Evolutionary conservation across 1,140 invertebrate species (phyloP), one percentile per base, ranked within the genome.

Genomic region (Drosophila funebris): DNA sequence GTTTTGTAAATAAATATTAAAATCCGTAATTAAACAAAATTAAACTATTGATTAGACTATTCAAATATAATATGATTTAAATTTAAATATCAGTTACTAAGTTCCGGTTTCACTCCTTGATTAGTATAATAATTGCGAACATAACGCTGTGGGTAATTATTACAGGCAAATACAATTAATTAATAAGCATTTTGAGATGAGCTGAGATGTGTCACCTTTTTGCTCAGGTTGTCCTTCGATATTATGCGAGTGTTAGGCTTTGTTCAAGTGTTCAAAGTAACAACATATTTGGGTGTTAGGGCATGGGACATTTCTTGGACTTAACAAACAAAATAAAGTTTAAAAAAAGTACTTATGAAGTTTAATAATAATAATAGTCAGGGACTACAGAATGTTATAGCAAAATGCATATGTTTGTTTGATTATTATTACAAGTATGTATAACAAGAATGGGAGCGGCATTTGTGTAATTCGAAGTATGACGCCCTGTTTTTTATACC

Each of bases 121-220:
- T 72, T 43, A 60, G 62, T 53, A 37, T 46, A 22, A 18, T 20
- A 33, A 36, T 16, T 8, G 52, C 29, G 6, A 70, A 31, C 67
- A 58, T 27, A 67, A 33, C 2, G 33, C 27, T 64, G 50, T 39
- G 27, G 57, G 58, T 78, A 53, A 53, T 78, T 76, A 78, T 67
- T 60, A 68, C 83, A 87, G 83, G 82, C 82, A 87, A 58, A 52
- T 41, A 53, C 13, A 37, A 69, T 48, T 78, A 79, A 71, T 54
- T 87, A 87, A 87, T 69, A 85, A 87, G 78, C 82, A 72, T 76
- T 53, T 67, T 46, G 57, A 75, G 63, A 87, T 87, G 82, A 87
- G 77, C 82, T 85, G 83, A 87, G 78, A 82, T 85, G 82, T 87
- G 82, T 87, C 83, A 87, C 82, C 83, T 88, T 74, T 84, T 76